phyloP scores from a whole-genome alignment of 2,797 vertebrate genomes.

The Cynodonichthys magdalenae region DNA sequence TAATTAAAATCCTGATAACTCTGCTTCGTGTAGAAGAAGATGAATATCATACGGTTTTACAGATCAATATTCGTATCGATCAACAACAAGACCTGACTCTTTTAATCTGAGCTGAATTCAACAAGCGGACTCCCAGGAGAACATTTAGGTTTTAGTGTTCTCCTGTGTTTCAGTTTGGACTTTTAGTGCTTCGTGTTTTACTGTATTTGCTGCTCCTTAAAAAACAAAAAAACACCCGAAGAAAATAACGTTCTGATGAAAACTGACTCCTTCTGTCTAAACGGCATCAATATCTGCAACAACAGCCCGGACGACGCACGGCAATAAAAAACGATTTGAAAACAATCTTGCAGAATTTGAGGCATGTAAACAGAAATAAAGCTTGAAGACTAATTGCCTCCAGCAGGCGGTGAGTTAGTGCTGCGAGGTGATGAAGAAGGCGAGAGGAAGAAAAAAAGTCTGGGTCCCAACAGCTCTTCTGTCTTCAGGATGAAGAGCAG shows the following conservation, averaged over 20 bases:
- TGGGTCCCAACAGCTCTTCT: constrained; percentile 35
- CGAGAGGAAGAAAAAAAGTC: constrained; percentile 27
- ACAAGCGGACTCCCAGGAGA: constrained; percentile 11
- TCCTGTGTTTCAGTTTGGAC: not conserved
- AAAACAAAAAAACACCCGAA: constrained; percentile 13
- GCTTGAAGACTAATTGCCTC: constrained; percentile 28
- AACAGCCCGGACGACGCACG: constrained; percentile 21
- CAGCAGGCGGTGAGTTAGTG: constrained; percentile 6
- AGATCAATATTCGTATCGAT: constrained; percentile 46
- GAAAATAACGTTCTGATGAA: constrained; percentile 20
- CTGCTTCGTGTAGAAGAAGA: constrained; percentile 31
- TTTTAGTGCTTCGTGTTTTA: constrained; percentile 2
- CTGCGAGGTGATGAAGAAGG: constrained; percentile 26
- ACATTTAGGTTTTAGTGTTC: not conserved
- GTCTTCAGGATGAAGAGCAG: constrained; percentile 37
- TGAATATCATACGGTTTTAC: constrained; percentile 31
- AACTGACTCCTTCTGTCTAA: constrained; percentile 38
- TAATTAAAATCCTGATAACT: constrained; percentile 45
- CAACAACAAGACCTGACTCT: constrained; percentile 20
- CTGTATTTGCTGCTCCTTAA: constrained; percentile 17
- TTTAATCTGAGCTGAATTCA: constrained; percentile 22
- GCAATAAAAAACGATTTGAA: constrained; percentile 32
- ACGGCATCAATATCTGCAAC: constrained; percentile 34
- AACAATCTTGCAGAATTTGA: constrained; percentile 31
- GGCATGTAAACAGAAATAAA: constrained; percentile 25